Evolutionary conservation across 2,113 vertebrate species (phyloP), one percentile per base, ranked within the genome.

Genomic region (Dicerorhinus sumatrensis): DNA sequence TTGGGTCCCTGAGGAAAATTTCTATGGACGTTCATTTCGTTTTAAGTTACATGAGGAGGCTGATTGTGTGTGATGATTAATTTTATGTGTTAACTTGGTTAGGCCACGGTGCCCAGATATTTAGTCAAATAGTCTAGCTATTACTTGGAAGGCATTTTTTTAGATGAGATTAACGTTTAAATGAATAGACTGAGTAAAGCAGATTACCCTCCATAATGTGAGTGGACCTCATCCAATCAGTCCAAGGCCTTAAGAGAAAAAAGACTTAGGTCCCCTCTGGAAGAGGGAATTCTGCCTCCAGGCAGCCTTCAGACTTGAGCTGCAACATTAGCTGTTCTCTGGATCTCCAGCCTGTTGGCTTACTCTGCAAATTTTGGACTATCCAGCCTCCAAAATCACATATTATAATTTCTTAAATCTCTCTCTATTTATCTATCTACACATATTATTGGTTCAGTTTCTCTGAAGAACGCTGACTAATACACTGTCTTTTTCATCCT

Each of bases 221-320:
- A 33, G 27, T 60, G 10, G 42, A 23, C 2, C 46, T 86, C 27
- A 89, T 20, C 16, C n/a, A 96, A 21, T 39, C n/a, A 60, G 27
- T 14, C 87, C 33, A 67, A 58, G 5, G 56, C n/a, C 13, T 89
- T 73, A 14, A 51, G 39, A 63, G 67, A 39, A 56, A 62, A 63
- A 21, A 58, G 46, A 33, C 11, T 18, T 9, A 65, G 1, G 7
- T 31, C 1, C 25, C 2, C 17, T 1, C 3, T 51, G 2, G 20
- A 89, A 46, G 7, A 73, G 7, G 1, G 17, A 88, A 46, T 73
- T 72, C 7, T 72, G 1, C 56, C 33, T 79, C 58, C 25, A 76
- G 8, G 17, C 42, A 16, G 3, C 8, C n/a, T 69, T 76, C 36
- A 90, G 60, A 83, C 12, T 73, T 2, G 1, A 23, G 48, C 14